Evolutionary conservation across 2,113 vertebrate genomes (phyloP).

Genomic region (Vulpes lagopus): DNA sequence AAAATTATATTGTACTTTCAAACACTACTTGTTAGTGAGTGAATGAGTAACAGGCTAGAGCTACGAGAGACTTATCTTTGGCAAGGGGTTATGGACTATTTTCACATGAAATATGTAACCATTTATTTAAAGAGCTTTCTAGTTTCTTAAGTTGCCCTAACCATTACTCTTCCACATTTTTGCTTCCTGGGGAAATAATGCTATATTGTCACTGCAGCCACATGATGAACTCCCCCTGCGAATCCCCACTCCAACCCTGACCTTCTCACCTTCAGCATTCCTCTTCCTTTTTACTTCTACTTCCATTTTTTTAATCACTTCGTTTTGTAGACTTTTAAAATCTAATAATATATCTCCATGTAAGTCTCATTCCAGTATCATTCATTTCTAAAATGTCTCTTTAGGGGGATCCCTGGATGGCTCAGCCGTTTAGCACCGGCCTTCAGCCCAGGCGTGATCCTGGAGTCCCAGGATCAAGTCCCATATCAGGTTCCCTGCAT

Average conservation of each 20-base stretch:
- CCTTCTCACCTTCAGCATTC: background rate
- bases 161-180: background rate
- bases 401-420: background rate
- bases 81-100: background rate
- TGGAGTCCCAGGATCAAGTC: no score
- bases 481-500: no score
- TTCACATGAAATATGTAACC: background rate
- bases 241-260: background rate
- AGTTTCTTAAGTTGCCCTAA: background rate
- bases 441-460: no score
- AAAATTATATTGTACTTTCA: background rate
- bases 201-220: background rate
- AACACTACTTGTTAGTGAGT: background rate
- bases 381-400: background rate
- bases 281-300: background rate
- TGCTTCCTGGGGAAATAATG: background rate
- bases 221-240: no score
- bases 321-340: background rate
- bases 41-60: background rate
- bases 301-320: background rate
- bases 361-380: background rate
- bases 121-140: background rate
- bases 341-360: background rate
- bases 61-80: background rate
- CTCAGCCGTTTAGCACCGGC: no score